phyloP scores from a whole-genome alignment of 2,888 invertebrate species.

The Caenorhabditis drosophilae region DNA sequence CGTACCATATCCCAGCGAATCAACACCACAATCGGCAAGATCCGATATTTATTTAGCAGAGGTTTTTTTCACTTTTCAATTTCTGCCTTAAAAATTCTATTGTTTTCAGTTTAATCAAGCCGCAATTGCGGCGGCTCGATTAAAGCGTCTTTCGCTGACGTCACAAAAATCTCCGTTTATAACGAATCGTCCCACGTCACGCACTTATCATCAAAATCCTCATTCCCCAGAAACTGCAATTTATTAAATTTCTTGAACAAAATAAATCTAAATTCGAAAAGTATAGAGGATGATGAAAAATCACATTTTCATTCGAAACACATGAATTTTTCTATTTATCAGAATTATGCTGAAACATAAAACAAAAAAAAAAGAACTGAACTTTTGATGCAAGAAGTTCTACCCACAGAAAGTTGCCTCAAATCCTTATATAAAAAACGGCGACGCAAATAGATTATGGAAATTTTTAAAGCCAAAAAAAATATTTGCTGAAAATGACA shows the following conservation, averaged over 20 bases:
- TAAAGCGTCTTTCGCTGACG: slow-evolving; percentile 30
- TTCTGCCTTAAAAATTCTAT: no score
- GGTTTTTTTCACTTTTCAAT: neutral
- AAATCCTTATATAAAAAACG: no score
- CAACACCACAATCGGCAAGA: neutral
- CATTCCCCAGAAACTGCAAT: slow-evolving; percentile 39
- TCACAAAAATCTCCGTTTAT: slow-evolving; percentile 11
- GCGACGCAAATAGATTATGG: neutral
- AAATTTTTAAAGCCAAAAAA: neutral
- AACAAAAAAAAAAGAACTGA: neutral
- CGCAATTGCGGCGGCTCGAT: slow-evolving; percentile 34
- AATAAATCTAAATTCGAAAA: slow-evolving; percentile 11
- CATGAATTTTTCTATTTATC: neutral
- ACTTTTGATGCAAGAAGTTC: neutral
- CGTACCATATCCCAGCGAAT: neutral
- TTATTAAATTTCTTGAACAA: slow-evolving; percentile 12
- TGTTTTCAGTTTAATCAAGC: slow-evolving; percentile 38
- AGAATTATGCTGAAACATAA: slow-evolving; percentile 1
- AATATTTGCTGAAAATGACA: neutral
- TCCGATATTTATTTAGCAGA: slow-evolving; percentile 1
- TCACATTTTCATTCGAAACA: neutral
- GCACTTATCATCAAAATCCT: slow-evolving; percentile 11
- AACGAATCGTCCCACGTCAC: neutral
- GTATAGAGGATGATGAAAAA: slow-evolving; percentile 9
- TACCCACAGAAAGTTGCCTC: no score